Conservation (phyloP, 2,888 invertebrate genomes). For the Cylloceria caligata region DNA sequence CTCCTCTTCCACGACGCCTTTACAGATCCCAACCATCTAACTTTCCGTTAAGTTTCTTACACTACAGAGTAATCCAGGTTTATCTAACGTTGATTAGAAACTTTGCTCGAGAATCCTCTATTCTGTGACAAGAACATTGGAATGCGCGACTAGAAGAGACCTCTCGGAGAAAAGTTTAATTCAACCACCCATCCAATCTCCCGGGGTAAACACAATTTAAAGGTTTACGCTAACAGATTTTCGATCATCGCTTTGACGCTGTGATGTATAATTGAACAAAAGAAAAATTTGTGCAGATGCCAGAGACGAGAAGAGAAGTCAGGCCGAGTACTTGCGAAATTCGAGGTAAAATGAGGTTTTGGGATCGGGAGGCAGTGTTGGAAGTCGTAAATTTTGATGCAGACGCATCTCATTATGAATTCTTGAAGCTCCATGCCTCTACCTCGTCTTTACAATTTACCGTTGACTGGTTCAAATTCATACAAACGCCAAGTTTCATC, state of each 20-base stretch:
- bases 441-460: not conserved
- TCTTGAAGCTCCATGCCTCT: not conserved
- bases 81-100: slow-evolving; percentile 9
- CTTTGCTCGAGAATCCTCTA: slow-evolving; percentile 2
- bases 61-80: slow-evolving; percentile 6
- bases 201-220: slow-evolving; percentile 11
- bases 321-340: not conserved
- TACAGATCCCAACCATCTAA: slow-evolving; percentile 20
- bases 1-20: slow-evolving; percentile 17
- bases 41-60: not conserved
- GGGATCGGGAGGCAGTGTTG: not conserved
- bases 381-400: slow-evolving; percentile 5
- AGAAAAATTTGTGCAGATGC: not conserved
- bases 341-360: not conserved
- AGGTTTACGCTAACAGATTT: slow-evolving; percentile 41
- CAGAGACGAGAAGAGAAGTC: not conserved
- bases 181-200: not conserved
- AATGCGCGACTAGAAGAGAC: not conserved
- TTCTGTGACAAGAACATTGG: not conserved
- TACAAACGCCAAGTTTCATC: not conserved
- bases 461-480: not conserved
- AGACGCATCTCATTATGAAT: slow-evolving; percentile 13
- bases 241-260: not conserved
- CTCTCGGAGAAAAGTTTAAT: slow-evolving; percentile 6
- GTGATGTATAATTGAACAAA: not conserved